Base-by-base conservation (phyloP, 2,888 invertebrate genomes). In the Lycocerus yunnanus region DNA sequence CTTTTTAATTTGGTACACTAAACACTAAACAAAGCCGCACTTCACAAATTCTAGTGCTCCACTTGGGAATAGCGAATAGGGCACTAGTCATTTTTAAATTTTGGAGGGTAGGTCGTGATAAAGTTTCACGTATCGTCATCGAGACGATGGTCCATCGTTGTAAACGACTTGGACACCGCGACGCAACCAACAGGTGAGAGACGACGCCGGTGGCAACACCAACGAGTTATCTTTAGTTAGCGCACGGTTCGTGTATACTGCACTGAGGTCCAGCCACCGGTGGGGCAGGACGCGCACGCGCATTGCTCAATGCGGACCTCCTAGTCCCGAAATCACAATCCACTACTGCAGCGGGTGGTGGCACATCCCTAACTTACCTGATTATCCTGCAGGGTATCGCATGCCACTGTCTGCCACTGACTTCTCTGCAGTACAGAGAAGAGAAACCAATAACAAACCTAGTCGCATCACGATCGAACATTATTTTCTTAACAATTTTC, bases 281-380 rank as follows among this genome's bases (percentile, higher is more conserved):
- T 71, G 77, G 68, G 72, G 68, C 75, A 69, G 65, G 77, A 61
- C 77, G 79, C 80, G 84, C 85, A 85, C 84, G 82, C 80, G 83
- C 84, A 82, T 81, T 84, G 81, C 79, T 81, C 85, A 85, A 82
- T 85, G 85, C 85, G 85, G 85, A 85, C 83, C 84, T 83, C 84
- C 84, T 83, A 84, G 82, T 82, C 83, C 77, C 74, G 71, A 73
- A 76, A 72, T 74, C 74, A 70, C 76, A 71, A 75, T 75, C 70
- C 74, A 69, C 71, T 79, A 82, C 82, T 83, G 83, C 82, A 83
- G 81, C 83, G 83, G 82, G 82, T 80, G 79, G 82, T 81, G 83
- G 83, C 82, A 82, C 83, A 82, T 83, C 83, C 74, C 76, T 72
- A 69, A 77, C 71, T 76, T 77, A 77, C 78, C 76, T 78, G 78